Evolutionary conservation across 2,113 vertebrate genomes (phyloP), one percentile per base, ranked within the genome.

Genomic region (Coturnix japonica): DNA sequence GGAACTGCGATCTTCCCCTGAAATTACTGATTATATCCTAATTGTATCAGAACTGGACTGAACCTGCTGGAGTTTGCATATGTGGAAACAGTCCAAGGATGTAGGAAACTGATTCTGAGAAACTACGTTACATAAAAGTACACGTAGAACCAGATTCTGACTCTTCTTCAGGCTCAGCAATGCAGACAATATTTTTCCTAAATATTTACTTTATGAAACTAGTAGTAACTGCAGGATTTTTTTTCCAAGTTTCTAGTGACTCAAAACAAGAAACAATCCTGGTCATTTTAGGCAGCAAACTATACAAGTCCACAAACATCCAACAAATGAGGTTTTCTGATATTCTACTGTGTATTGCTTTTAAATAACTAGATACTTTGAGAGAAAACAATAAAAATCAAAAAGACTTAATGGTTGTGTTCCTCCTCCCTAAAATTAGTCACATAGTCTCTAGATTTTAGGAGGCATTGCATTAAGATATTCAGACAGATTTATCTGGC

Each of bases 1-100:
- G 86, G 94, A 95, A 96, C 63, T 51, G 25, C 7, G 2, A 87
- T 83, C 76, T 89, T 95, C 60, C 90, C 85, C 89, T 76, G 28
- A 91, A 95, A 82, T 82, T 87, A 85, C 87, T 87, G 89, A 89
- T 85, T 64, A 81, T 56, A 26, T 33, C 49, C 67, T 47, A 87
- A 85, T 30, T 70, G 56, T 72, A 89, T 43, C 66, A 87, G 75
- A 84, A 82, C 16, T 46, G 35, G 35, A 81, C 64, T 7, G 1
- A 89, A 95, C 70, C 51, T 85, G 81, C 85, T 87, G 41, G 31
- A 19, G 33, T 85, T 46, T 66, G 81, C 67, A 82, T 37, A 76
- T 37, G 65, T 2, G 15, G 26, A 63, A 12, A 63, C 10, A 70
- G 74, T 6, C 28, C 59, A 71, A 88, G 51, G 64, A 74, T 28